Percentiles rank a stretch among this genome's conserved stretches.
Conservation (phyloP, 2,888 invertebrate genomes). For the Polietes domitor region DNA sequence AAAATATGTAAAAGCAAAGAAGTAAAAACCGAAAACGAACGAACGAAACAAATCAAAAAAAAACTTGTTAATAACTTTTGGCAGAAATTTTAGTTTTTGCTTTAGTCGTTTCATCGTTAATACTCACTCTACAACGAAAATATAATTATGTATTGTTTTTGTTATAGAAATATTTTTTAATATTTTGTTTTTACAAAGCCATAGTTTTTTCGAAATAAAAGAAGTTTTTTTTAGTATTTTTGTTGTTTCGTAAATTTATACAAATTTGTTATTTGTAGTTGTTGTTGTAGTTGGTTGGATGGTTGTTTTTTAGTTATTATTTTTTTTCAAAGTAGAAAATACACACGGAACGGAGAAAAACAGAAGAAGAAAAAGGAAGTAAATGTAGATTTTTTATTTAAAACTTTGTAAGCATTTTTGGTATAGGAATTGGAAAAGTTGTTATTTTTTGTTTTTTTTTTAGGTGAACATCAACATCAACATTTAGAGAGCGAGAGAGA, state of each 20-base stretch:
- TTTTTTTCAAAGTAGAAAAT: conserved; percentile 11
- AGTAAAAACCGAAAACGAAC: background rate
- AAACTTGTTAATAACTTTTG: background rate
- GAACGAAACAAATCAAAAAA: conserved; percentile 23
- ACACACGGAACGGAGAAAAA: conserved; percentile 13
- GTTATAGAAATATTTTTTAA: conserved; percentile 32
- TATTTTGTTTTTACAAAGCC: too few relatives aligned
- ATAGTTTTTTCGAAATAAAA: too few relatives aligned
- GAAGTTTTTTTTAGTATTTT: background rate
- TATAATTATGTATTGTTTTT: conserved; percentile 45
- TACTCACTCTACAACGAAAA: conserved; percentile 76
- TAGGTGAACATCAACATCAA: conserved; percentile 32
- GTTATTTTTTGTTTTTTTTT: conserved; percentile 41
- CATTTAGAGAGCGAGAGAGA: conserved; percentile 53
- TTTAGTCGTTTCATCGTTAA: conserved; percentile 63
- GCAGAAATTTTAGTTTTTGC: conserved; percentile 60
- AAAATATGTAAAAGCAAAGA: background rate
- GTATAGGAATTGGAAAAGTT: conserved; percentile 26
- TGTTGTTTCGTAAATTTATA: conserved; percentile 14
- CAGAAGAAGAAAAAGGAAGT: conserved; percentile 42
- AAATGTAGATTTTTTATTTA: conserved; percentile 37
- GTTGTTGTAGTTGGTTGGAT: background rate
- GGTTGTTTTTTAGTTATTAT: conserved; percentile 14
- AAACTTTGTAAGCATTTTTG: conserved; percentile 41
- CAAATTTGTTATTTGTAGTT: conserved; percentile 16